Evolutionary conservation across 2,113 vertebrate species (phyloP).

Genomic region (Phylloscopus whistleri): DNA sequence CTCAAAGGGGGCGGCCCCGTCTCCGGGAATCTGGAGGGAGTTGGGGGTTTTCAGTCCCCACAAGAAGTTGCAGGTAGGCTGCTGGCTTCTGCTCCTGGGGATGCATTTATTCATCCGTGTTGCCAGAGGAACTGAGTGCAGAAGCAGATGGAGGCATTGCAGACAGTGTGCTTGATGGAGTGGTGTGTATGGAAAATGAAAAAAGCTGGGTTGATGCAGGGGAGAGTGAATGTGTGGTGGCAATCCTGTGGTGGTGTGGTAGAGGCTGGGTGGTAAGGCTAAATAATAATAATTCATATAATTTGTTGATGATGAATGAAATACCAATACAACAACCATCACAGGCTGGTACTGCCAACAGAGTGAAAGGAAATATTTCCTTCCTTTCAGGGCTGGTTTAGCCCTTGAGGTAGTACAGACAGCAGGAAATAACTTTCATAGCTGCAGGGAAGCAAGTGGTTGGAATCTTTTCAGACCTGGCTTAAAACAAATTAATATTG

Average conservation of each 20-base stretch:
- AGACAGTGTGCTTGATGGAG: background rate
- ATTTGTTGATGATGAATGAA: constrained; percentile 34
- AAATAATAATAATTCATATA: constrained; percentile 1
- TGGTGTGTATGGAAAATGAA: background rate
- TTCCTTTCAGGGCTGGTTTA: constrained; percentile 39
- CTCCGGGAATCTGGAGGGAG: constrained; percentile 49
- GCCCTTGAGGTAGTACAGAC: constrained; percentile 8
- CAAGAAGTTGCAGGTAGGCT: constrained; percentile 88
- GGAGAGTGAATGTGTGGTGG: background rate
- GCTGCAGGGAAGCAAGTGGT: constrained; percentile 32
- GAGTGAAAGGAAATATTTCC: constrained; percentile 2
- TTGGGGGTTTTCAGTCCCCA: constrained; percentile 74
- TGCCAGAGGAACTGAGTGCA: background rate
- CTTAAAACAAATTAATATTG: constrained; percentile 59
- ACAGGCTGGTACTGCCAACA: background rate
- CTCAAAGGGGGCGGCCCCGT: constrained; percentile 75
- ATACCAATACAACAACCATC: background rate
- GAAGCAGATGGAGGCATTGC: background rate
- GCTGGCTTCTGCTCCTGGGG: background rate
- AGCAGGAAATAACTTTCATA: constrained; percentile 50
- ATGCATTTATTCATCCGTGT: background rate
- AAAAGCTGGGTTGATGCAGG: background rate
- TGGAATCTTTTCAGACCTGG: constrained; percentile 49
- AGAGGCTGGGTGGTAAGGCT: background rate
- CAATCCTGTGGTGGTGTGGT: background rate